phyloP scores from a whole-genome alignment of 2,113 vertebrate species.

The Petaurus breviceps region DNA sequence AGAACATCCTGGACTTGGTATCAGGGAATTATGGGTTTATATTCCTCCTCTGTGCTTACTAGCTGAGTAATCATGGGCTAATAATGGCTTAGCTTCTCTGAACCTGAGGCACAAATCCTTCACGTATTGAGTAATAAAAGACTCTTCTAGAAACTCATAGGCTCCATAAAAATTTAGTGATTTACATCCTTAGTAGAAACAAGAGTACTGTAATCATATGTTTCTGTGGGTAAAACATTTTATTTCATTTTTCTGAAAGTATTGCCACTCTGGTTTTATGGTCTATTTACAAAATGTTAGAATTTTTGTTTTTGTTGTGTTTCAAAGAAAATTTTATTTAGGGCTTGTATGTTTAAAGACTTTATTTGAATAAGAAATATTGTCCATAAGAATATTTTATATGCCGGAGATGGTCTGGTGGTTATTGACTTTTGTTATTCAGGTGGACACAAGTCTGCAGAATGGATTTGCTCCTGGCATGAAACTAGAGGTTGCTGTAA shows the following conservation, averaged over 20 bases:
- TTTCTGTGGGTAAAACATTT: slow-evolving; percentile 23
- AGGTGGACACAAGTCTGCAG: slow-evolving; percentile 97
- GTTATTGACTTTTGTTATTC: slow-evolving; percentile 40
- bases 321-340: slow-evolving; percentile 34
- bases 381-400: slow-evolving; percentile 19
- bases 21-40: not conserved
- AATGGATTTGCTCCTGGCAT: slow-evolving; percentile 97
- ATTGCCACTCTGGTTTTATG: slow-evolving; percentile 12
- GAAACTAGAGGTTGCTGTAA: slow-evolving; percentile 94
- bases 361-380: slow-evolving; percentile 9
- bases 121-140: not conserved
- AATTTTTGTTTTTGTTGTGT: slow-evolving; percentile 36
- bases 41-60: not conserved
- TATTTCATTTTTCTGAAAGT: slow-evolving; percentile 21
- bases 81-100: not conserved
- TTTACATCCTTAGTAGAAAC: slow-evolving; percentile 40
- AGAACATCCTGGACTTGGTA: not conserved
- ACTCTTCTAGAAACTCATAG: not conserved
- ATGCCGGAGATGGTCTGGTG: not conserved
- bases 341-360: slow-evolving; percentile 10
- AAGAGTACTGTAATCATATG: slow-evolving; percentile 30
- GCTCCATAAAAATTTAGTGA: slow-evolving; percentile 12
- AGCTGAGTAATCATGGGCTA: not conserved
- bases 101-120: not conserved
- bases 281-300: slow-evolving; percentile 22